Evolutionary conservation across 1,140 invertebrate genomes (phyloP).

Genomic region (Drosophila punjabiensis): DNA sequence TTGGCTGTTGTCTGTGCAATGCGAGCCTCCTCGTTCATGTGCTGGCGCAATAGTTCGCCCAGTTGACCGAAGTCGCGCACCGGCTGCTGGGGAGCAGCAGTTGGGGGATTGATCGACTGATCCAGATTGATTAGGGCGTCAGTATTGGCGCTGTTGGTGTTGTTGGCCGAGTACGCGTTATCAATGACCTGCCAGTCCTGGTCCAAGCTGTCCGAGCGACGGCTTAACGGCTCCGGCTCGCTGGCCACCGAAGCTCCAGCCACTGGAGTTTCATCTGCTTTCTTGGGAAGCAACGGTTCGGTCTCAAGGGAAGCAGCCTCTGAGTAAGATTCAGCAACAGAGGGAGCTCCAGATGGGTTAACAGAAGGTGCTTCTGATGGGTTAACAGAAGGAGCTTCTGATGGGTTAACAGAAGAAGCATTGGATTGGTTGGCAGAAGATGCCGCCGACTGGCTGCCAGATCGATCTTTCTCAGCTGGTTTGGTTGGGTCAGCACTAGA

Average conservation of each 20-base stretch:
- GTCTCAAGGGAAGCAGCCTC: slow-evolving; percentile 20
- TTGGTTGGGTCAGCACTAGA: slow-evolving; percentile 19
- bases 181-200: slow-evolving; percentile 77
- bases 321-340: slow-evolving; percentile 18
- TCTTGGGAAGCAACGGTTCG: slow-evolving; percentile 15
- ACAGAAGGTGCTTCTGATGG: neutral
- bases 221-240: slow-evolving; percentile 15
- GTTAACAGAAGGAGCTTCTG: neutral
- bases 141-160: slow-evolving; percentile 34
- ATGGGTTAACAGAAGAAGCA: neutral
- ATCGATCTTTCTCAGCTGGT: slow-evolving; percentile 32
- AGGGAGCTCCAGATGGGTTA: slow-evolving; percentile 1
- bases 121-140: slow-evolving; percentile 66
- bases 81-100: slow-evolving; percentile 28
- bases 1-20: slow-evolving; percentile 60
- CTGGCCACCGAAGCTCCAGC: neutral
- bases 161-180: slow-evolving; percentile 38
- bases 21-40: slow-evolving; percentile 61
- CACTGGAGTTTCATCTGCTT: neutral
- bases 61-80: slow-evolving; percentile 52
- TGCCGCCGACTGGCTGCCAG: slow-evolving; percentile 10
- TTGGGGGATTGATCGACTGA: slow-evolving; percentile 9
- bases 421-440: slow-evolving; percentile 7
- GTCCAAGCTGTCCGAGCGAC: slow-evolving; percentile 67
- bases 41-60: slow-evolving; percentile 64